These are phyloP conservation scores for Onychomys arenicola DNA, from an alignment of 2,797 vertebrate species.

Conservation along the genomic window DNA sequence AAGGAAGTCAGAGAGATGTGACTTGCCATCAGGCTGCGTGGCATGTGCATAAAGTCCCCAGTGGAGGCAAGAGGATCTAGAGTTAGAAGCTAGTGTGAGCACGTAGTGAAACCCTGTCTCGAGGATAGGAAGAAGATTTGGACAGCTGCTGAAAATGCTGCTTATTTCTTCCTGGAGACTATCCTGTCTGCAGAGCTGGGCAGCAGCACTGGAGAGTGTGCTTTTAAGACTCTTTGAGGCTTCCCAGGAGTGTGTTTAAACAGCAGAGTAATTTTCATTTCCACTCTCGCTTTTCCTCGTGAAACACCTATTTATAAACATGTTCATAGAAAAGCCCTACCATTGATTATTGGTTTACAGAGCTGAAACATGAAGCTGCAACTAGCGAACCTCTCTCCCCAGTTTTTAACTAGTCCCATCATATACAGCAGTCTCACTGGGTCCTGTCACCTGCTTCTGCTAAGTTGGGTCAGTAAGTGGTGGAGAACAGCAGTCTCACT, in stretches of 20 bases:
- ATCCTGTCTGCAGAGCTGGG: neutral
- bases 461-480: neutral
- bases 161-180: neutral
- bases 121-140: neutral
- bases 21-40: neutral
- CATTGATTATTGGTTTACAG: neutral
- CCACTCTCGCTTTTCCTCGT: neutral
- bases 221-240: neutral
- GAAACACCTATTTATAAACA: neutral
- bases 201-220: neutral
- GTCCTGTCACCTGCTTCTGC: no score
- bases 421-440: neutral
- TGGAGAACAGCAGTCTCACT: neutral
- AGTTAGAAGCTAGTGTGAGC: neutral
- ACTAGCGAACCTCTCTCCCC: neutral
- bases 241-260: neutral
- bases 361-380: neutral
- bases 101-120: neutral
- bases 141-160: neutral
- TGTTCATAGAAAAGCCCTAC: neutral
- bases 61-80: neutral
- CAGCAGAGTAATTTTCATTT: neutral
- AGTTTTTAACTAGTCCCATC: neutral
- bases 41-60: no score
- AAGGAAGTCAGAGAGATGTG: neutral